A percentile compares a stretch with the other conserved stretches of the same genome.
phyloP scores from a whole-genome alignment of 2,797 vertebrate species.

The Phrynocephalus forsythii region DNA sequence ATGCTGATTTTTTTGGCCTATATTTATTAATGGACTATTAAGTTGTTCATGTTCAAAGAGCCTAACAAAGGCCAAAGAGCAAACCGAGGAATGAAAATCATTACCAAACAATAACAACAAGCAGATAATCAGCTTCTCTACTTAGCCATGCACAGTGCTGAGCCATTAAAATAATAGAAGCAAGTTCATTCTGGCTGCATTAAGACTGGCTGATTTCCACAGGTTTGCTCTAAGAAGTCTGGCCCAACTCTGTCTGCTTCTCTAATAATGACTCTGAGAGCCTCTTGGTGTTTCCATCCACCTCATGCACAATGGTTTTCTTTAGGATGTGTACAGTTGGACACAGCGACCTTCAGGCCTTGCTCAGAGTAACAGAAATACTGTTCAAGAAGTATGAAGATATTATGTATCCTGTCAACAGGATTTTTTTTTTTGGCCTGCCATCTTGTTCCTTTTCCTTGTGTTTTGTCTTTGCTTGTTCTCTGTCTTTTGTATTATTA shows the following conservation, averaged over 20 bases:
- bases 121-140: background rate
- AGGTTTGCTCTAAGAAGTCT: background rate
- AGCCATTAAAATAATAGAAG: background rate
- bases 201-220: background rate
- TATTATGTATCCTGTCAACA: background rate
- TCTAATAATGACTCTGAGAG: no score
- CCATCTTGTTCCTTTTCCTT: no score
- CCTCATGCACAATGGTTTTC: background rate
- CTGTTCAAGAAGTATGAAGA: background rate
- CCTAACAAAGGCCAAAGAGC: background rate
- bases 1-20: background rate
- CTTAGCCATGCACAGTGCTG: background rate
- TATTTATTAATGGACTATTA: background rate
- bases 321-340: background rate
- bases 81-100: background rate
- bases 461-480: no score
- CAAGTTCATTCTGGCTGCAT: background rate
- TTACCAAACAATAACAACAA: background rate
- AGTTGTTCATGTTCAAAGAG: background rate
- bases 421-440: no score
- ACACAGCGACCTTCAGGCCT: background rate
- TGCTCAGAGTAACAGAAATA: background rate
- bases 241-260: background rate
- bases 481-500: no score
- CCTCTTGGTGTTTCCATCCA: background rate